Evolutionary conservation across 2,888 invertebrate genomes (phyloP).

Genomic region (Coleophora flavipennella): DNA sequence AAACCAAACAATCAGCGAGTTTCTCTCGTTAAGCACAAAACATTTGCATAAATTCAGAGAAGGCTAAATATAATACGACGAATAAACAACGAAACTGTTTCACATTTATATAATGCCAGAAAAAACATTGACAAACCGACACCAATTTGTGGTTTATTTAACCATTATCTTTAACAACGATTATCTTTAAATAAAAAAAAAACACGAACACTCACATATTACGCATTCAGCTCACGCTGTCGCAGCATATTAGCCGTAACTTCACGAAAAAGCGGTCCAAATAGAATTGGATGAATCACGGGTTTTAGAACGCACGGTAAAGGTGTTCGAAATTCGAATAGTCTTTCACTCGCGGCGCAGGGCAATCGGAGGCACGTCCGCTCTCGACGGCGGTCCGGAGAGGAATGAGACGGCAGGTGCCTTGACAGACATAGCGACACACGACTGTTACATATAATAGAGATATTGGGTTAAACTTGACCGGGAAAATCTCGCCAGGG

Average conservation of each 20-base stretch:
- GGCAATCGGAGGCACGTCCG: constrained; percentile 27
- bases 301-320: constrained; percentile 35
- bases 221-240: constrained; percentile 36
- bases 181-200: constrained; percentile 34
- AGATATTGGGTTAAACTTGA: too few relatives aligned
- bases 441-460: not conserved
- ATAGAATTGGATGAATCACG: constrained; percentile 37
- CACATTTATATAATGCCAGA: constrained; percentile 25
- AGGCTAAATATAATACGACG: too few relatives aligned
- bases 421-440: not conserved
- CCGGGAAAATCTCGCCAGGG: too few relatives aligned
- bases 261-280: constrained; percentile 29
- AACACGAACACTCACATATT: constrained; percentile 46
- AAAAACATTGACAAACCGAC: constrained; percentile 29
- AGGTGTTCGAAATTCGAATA: constrained; percentile 21
- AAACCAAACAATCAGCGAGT: too few relatives aligned
- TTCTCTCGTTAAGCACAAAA: too few relatives aligned
- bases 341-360: constrained; percentile 20
- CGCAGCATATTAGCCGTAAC: constrained; percentile 26
- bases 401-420: constrained; percentile 43
- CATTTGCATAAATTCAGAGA: too few relatives aligned
- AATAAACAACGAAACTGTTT: constrained; percentile 4
- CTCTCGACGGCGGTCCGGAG: constrained; percentile 31
- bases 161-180: constrained; percentile 6
- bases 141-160: constrained; percentile 17